These are phyloP conservation scores for Pantherophis alleghaniensis DNA, from an alignment of 2,797 vertebrate genomes.

Conservation along the genomic window DNA sequence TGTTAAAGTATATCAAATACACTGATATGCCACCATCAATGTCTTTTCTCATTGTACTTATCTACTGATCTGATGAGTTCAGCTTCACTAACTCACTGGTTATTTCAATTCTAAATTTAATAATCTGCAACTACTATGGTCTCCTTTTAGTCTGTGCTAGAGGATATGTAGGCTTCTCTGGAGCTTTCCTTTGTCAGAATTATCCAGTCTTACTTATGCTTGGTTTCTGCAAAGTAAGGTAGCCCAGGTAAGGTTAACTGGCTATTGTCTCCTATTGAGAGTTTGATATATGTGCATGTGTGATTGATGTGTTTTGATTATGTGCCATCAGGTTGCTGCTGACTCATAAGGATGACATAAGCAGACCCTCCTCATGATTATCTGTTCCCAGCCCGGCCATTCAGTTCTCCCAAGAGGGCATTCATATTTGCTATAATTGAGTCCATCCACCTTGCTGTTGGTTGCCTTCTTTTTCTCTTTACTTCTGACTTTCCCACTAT, in stretches of 20 bases:
- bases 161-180: background rate
- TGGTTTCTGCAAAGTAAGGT: background rate
- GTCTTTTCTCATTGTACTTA: background rate
- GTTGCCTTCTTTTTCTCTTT: background rate
- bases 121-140: background rate
- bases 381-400: background rate
- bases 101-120: background rate
- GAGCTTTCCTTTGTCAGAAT: background rate
- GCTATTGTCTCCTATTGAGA: background rate
- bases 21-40: background rate
- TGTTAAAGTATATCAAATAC: background rate
- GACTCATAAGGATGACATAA: background rate
- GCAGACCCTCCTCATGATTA: background rate
- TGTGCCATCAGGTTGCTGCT: background rate
- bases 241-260: background rate
- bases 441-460: background rate
- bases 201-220: background rate
- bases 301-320: background rate
- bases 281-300: background rate
- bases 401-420: background rate
- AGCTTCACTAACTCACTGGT: background rate
- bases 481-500: background rate
- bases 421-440: background rate
- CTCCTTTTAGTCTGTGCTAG: background rate
- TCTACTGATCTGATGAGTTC: background rate